Conservation (phyloP, 30 jellyfish, hydroid and myxozoan genomes). For the Hydractinia symbiolongicarpus region DNA sequence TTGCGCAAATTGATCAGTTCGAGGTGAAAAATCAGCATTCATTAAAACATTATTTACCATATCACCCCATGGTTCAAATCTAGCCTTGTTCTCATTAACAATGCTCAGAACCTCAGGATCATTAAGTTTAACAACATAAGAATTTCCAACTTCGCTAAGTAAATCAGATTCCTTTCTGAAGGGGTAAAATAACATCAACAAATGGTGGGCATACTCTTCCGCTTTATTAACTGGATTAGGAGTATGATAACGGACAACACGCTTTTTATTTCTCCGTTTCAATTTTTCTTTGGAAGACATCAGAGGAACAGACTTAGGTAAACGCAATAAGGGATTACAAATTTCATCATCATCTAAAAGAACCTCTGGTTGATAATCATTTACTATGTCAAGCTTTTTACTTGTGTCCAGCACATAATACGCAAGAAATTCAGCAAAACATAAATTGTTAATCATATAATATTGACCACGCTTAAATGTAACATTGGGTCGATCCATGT, state of each 20-base stretch:
- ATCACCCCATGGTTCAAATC: conserved; percentile 13
- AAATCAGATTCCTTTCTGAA: too few relatives aligned
- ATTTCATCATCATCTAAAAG: too few relatives aligned
- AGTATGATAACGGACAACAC: conserved; percentile 11
- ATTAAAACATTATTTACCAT: not conserved
- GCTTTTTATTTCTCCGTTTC: not conserved
- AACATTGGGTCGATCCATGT: not conserved
- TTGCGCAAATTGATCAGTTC: not conserved
- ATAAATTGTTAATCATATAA: not conserved
- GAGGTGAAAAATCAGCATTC: conserved; percentile 13
- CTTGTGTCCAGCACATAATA: conserved; percentile 9
- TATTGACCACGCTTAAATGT: conserved; percentile 3
- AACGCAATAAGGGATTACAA: too few relatives aligned
- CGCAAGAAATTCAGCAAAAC: conserved; percentile 3
- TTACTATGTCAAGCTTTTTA: not conserved
- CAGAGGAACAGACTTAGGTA: not conserved
- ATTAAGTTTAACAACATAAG: not conserved
- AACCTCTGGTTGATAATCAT: conserved; percentile 1
- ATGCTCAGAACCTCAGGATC: not conserved
- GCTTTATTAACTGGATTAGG: not conserved
- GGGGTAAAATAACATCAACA: too few relatives aligned
- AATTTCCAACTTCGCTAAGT: too few relatives aligned
- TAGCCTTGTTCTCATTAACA: not conserved
- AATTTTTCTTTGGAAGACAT: not conserved
- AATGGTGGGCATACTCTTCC: too few relatives aligned